Percentiles rank a stretch among this genome's conserved stretches.
phyloP scores from a whole-genome alignment of 35 echinoderm and acorn worm genomes.

The Chiridota heheva region DNA sequence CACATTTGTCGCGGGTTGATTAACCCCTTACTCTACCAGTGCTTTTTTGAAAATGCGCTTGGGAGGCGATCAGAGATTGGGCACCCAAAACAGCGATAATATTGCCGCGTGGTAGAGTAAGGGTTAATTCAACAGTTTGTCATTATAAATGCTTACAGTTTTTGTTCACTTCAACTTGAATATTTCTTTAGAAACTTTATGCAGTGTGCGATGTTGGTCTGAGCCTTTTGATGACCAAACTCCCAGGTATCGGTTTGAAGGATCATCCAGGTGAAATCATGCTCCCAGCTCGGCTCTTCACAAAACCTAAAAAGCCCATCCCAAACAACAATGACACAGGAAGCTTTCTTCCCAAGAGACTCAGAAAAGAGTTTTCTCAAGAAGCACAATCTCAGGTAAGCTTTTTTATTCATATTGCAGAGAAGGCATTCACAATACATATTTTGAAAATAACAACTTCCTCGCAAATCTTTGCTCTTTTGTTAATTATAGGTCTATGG shows the following conservation, averaged over 20 bases:
- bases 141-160: neutral
- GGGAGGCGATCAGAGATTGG: too few species aligned
- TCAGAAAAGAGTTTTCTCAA: slow-evolving; percentile 78
- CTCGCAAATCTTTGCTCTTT: too few species aligned
- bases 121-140: too few species aligned
- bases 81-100: too few species aligned
- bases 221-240: slow-evolving; percentile 74
- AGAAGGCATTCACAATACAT: too few species aligned
- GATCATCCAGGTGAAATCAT: slow-evolving; percentile 79
- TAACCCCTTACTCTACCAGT: too few species aligned
- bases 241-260: slow-evolving; percentile 57
- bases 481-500: too few species aligned
- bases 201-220: slow-evolving; percentile 88
- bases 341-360: slow-evolving; percentile 82
- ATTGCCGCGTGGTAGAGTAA: too few species aligned
- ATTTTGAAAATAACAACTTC: too few species aligned
- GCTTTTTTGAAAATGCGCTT: too few species aligned
- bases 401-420: neutral
- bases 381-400: slow-evolving; percentile 49
- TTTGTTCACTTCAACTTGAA: too few species aligned
- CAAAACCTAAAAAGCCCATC: slow-evolving; percentile 69
- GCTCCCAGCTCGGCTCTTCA: slow-evolving; percentile 68
- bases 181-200: slow-evolving; percentile 78
- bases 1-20: too few species aligned
- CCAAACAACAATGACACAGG: slow-evolving; percentile 41